Percentiles rank a stretch among this genome's conserved stretches.
These are phyloP conservation scores for Pterois miles DNA, from an alignment of 2,797 vertebrate species.

Conservation along the genomic window DNA sequence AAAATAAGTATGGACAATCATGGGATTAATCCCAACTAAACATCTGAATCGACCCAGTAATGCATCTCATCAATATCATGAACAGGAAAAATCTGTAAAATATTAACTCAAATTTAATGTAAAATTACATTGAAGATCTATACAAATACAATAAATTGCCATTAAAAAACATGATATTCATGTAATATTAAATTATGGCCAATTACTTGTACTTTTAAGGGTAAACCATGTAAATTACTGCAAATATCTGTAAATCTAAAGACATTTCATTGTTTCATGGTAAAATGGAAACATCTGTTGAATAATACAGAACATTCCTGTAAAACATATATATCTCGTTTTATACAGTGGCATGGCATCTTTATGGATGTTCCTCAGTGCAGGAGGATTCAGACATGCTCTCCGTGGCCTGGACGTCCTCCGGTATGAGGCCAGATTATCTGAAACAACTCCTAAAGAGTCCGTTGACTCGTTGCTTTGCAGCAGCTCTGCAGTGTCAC, in stretches of 20 bases:
- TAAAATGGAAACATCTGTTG: neutral
- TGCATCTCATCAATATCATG: too few species aligned
- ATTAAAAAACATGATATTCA: too few species aligned
- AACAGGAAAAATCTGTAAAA: too few species aligned
- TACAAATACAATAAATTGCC: too few species aligned
- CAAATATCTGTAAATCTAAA: neutral
- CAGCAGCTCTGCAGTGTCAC: slow-evolving; percentile 13
- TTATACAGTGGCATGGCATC: slow-evolving; percentile 32
- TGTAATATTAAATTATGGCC: too few species aligned
- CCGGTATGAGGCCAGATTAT: slow-evolving; percentile 6
- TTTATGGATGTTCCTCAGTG: slow-evolving; percentile 42
- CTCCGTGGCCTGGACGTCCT: slow-evolving; percentile 20
- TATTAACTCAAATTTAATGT: too few species aligned
- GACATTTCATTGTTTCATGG: neutral
- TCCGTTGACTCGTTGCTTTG: neutral
- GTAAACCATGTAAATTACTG: neutral
- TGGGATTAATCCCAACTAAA: too few species aligned
- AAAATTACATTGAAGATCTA: too few species aligned
- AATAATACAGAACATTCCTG: too few species aligned
- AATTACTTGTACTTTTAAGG: neutral
- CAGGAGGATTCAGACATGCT: slow-evolving; percentile 3
- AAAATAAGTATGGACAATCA: too few species aligned
- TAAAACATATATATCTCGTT: too few species aligned
- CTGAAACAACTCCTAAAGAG: slow-evolving; percentile 5
- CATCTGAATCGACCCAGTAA: too few species aligned